Evolutionary conservation across 1,140 invertebrate species (phyloP).

Genomic region (Rhyacophila brunnea): DNA sequence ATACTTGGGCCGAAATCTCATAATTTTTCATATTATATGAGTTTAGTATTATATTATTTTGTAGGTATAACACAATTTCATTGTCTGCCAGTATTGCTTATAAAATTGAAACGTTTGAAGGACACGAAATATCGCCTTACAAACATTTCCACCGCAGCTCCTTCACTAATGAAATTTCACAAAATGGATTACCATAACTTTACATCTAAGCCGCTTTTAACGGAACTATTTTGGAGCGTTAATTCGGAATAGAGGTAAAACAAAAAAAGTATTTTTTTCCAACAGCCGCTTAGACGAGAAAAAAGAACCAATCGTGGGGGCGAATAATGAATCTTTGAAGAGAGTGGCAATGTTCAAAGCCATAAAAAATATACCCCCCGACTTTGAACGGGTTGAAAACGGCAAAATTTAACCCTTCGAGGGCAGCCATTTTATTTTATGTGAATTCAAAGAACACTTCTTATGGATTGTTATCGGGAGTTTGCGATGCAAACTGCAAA

Average conservation of each 20-base stretch:
- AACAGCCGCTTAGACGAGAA: neutral
- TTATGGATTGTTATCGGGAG: no score
- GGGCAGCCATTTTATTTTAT: neutral
- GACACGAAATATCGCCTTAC: neutral
- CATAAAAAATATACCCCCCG: slow-evolving; percentile 3
- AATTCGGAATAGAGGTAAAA: neutral
- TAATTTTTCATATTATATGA: no score
- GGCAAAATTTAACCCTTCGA: neutral
- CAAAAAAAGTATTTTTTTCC: neutral
- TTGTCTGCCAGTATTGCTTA: no score
- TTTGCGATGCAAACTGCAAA: no score
- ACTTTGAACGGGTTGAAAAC: slow-evolving; percentile 5
- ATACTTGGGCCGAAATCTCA: no score
- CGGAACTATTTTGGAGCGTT: neutral
- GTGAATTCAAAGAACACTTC: no score
- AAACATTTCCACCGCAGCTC: neutral
- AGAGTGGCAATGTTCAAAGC: neutral
- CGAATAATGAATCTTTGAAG: slow-evolving; percentile 5
- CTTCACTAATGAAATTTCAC: neutral
- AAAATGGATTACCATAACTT: neutral
- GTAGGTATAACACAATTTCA: no score
- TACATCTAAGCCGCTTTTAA: neutral
- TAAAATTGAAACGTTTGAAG: no score
- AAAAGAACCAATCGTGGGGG: neutral
- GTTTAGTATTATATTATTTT: no score